Percentiles rank a stretch among this genome's conserved stretches.
phyloP scores from a whole-genome alignment of 2,888 invertebrate genomes.

The Cryptocheilus praepositus region DNA sequence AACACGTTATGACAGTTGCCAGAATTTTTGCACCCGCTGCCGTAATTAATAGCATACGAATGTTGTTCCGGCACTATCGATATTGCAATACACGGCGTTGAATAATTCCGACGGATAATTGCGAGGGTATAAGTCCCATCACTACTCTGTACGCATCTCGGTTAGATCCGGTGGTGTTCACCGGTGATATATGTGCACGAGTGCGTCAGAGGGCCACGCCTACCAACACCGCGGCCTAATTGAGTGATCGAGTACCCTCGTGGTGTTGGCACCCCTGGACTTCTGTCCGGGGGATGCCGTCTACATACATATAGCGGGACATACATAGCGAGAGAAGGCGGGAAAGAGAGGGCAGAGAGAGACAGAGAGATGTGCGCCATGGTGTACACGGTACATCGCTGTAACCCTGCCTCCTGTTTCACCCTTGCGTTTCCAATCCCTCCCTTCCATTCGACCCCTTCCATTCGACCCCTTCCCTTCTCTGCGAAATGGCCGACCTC shows the following conservation, averaged over 20 bases:
- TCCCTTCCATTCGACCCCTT: no score
- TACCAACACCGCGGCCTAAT: conserved; percentile 70
- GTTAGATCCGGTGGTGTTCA: conserved; percentile 48
- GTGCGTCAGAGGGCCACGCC: conserved; percentile 65
- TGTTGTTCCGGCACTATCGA: no score
- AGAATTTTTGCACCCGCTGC: no score
- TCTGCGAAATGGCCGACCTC: no score
- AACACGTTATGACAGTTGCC: no score
- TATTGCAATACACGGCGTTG: neutral
- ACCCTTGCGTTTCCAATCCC: no score
- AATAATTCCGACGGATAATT: neutral
- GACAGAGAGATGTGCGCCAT: conserved; percentile 28
- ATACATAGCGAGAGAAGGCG: neutral
- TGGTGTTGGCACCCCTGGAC: conserved; percentile 62
- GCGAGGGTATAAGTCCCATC: conserved; percentile 25
- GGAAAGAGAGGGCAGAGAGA: neutral
- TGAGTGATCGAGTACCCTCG: conserved; percentile 70
- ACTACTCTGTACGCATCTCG: conserved; percentile 11
- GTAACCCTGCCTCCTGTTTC: no score
- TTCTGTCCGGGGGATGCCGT: conserved; percentile 1
- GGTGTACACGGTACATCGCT: conserved; percentile 21
- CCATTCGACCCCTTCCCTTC: no score
- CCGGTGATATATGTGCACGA: conserved; percentile 64
- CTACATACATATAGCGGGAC: conserved; percentile 9
- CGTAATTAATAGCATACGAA: no score